phyloP scores from a whole-genome alignment of 2,113 vertebrate genomes.

The Macquaria ambigua region DNA sequence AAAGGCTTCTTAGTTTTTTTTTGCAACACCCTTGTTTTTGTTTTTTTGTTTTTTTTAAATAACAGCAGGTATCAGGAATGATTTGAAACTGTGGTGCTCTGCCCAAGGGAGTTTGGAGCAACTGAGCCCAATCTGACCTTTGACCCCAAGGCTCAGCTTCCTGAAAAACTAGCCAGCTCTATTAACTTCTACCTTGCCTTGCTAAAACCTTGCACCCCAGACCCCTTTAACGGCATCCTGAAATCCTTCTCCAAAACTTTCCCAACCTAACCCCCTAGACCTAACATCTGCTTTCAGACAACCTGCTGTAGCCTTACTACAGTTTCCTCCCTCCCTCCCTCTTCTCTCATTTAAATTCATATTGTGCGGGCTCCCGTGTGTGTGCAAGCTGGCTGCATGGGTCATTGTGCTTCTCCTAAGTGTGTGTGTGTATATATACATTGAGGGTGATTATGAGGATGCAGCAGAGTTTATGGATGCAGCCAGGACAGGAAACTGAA shows the following conservation, averaged over 20 bases:
- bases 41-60: neutral
- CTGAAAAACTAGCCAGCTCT: neutral
- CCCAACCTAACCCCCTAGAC: neutral
- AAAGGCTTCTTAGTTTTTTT: neutral
- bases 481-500: slow-evolving; percentile 38
- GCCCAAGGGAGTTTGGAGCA: no score
- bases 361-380: slow-evolving; percentile 53
- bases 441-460: slow-evolving; percentile 24
- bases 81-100: neutral
- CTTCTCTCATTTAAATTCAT: neutral
- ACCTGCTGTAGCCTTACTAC: slow-evolving; percentile 28
- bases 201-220: neutral
- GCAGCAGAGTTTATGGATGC: slow-evolving; percentile 33
- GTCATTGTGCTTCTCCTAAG: slow-evolving; percentile 74
- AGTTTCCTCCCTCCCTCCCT: neutral
- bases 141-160: neutral
- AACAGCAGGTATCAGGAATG: slow-evolving; percentile 13
- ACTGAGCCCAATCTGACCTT: neutral
- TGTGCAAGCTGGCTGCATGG: slow-evolving; percentile 42
- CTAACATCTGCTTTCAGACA: slow-evolving; percentile 11
- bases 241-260: slow-evolving; percentile 8
- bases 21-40: no score
- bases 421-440: slow-evolving; percentile 24
- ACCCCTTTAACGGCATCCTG: neutral
- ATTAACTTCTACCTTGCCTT: neutral